phyloP scores from a whole-genome alignment of 2,888 invertebrate genomes.

The Dendrolimus houi region DNA sequence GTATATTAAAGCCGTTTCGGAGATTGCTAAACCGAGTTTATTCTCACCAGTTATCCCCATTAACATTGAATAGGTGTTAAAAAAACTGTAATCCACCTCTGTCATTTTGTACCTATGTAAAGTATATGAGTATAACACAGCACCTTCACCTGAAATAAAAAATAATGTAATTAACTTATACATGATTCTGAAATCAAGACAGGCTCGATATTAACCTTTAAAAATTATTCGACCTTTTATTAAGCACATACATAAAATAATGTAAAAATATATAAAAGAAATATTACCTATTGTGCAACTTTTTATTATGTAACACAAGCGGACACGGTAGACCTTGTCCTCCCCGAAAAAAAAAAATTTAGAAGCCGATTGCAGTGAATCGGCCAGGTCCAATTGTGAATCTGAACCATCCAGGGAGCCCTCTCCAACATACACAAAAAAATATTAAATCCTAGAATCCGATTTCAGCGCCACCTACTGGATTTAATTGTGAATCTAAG shows the following conservation, averaged over 20 bases:
- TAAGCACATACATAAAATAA: neutral
- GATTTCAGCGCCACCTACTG: too few relatives aligned
- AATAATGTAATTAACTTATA: constrained; percentile 1
- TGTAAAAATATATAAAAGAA: too few relatives aligned
- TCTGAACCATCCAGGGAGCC: too few relatives aligned
- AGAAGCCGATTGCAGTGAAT: too few relatives aligned
- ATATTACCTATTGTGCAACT: neutral
- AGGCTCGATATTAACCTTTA: neutral
- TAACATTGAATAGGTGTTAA: constrained; percentile 60
- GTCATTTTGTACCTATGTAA: constrained; percentile 69
- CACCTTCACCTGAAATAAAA: constrained; percentile 64
- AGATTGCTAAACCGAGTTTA: neutral
- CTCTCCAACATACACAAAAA: too few relatives aligned
- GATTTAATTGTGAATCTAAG: too few relatives aligned
- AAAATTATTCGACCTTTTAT: neutral
- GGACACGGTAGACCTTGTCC: too few relatives aligned
- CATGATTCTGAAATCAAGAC: neutral
- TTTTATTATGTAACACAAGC: neutral
- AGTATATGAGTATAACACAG: constrained; percentile 63
- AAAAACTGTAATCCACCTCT: constrained; percentile 67
- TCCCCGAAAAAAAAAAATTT: too few relatives aligned
- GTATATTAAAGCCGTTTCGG: neutral
- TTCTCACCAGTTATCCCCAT: constrained; percentile 68
- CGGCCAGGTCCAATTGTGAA: too few relatives aligned
- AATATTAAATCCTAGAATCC: too few relatives aligned